phyloP scores from a whole-genome alignment of 23 tunicate genomes.

The Pegea sp. region DNA sequence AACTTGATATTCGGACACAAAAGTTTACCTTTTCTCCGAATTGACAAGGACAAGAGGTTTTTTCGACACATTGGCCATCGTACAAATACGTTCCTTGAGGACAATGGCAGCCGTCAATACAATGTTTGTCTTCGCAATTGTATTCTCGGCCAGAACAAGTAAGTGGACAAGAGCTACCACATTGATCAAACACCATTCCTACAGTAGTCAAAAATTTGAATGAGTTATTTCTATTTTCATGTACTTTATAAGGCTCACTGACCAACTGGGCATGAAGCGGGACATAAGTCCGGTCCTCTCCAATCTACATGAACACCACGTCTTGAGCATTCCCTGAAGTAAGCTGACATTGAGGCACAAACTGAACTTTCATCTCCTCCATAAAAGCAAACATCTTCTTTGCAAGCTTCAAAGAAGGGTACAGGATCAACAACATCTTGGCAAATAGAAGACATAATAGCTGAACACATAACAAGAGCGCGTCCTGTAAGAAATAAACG shows the following conservation, averaged over 20 bases:
- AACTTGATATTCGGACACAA: neutral
- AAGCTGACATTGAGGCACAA: slow-evolving; percentile 94
- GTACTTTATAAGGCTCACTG: neutral
- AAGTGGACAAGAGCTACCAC: slow-evolving; percentile 91
- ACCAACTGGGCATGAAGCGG: slow-evolving; percentile 74
- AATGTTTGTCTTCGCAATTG: slow-evolving; percentile 96
- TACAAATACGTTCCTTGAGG: slow-evolving; percentile 69
- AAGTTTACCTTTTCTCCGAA: slow-evolving; percentile 61
- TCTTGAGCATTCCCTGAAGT: slow-evolving; percentile 91
- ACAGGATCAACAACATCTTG: slow-evolving; percentile 77
- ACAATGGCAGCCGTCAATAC: slow-evolving; percentile 99
- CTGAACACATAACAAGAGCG: slow-evolving; percentile 74
- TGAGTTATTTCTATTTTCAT: too few relatives aligned
- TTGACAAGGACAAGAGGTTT: slow-evolving; percentile 74
- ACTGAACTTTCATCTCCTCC: slow-evolving; percentile 31
- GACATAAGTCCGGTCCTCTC: slow-evolving; percentile 59
- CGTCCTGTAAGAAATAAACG: slow-evolving; percentile 38
- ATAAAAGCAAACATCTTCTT: slow-evolving; percentile 98
- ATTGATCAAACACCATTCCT: slow-evolving; percentile 94
- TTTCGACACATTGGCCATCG: slow-evolving; percentile 64
- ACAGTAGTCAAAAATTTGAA: too few relatives aligned
- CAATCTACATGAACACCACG: slow-evolving; percentile 92
- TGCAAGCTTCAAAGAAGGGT: slow-evolving; percentile 95
- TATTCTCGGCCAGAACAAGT: slow-evolving; percentile 89
- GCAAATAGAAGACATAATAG: slow-evolving; percentile 73